phyloP scores from a whole-genome alignment of 2,113 vertebrate genomes.

The Talpa occidentalis region DNA sequence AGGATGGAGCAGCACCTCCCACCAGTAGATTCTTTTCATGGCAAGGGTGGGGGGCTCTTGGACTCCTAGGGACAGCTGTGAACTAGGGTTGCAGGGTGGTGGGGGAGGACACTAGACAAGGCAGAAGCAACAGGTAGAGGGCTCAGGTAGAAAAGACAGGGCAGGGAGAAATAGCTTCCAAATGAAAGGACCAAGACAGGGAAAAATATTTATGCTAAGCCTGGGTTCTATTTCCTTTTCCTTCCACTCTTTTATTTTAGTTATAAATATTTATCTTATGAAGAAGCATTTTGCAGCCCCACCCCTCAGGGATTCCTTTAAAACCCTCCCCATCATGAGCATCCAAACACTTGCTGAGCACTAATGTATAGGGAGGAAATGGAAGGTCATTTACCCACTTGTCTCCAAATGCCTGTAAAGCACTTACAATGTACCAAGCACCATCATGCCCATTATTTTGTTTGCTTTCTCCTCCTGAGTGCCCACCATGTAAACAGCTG shows the following conservation, averaged over 20 bases:
- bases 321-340: not conserved
- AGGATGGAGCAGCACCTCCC: not conserved
- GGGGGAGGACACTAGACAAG: not conserved
- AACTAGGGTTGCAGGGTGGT: not conserved
- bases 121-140: not conserved
- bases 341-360: constrained; percentile 33
- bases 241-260: constrained; percentile 25
- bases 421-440: not conserved
- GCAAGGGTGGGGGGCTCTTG: not conserved
- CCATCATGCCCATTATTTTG: not conserved
- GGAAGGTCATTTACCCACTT: not conserved
- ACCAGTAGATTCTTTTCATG: not conserved
- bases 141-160: not conserved
- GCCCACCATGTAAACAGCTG: not conserved
- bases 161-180: not conserved
- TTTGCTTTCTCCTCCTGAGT: constrained; percentile 13
- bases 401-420: not conserved
- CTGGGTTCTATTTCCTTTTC: constrained; percentile 39
- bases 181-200: not conserved
- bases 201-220: not conserved
- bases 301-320: constrained; percentile 35
- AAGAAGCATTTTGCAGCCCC: constrained; percentile 25
- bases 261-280: constrained; percentile 61
- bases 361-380: constrained; percentile 43
- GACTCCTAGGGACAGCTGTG: not conserved